phyloP scores from a whole-genome alignment of 2,888 invertebrate species.

The Acrobasis repandana region DNA sequence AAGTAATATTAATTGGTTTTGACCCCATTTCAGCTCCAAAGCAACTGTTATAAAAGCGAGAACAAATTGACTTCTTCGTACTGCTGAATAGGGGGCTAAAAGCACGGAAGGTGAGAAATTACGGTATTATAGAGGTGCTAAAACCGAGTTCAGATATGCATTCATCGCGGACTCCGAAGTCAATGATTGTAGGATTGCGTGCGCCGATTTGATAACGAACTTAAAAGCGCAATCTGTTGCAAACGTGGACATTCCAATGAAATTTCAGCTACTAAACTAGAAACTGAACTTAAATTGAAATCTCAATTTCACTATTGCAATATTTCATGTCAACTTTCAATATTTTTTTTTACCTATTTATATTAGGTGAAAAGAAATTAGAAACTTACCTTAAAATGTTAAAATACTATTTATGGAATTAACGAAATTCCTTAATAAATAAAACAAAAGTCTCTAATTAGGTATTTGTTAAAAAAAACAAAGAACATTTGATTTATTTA shows the following conservation, averaged over 20 bases:
- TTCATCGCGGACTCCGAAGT: slow-evolving; percentile 48
- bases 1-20: neutral
- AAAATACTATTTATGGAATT: no score
- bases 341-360: no score
- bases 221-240: slow-evolving; percentile 58
- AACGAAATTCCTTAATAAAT: no score
- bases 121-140: slow-evolving; percentile 65
- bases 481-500: no score
- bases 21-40: slow-evolving; percentile 27
- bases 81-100: slow-evolving; percentile 40
- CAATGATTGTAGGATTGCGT: slow-evolving; percentile 73
- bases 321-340: no score
- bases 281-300: no score
- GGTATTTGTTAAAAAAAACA: no score
- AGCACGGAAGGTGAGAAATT: slow-evolving; percentile 49
- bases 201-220: slow-evolving; percentile 66
- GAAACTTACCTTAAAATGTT: no score
- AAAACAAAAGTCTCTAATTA: no score
- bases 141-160: slow-evolving; percentile 69
- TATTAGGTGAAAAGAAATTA: no score
- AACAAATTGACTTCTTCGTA: slow-evolving; percentile 46
- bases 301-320: no score
- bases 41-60: neutral
- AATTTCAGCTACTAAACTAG: neutral
- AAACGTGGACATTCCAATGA: slow-evolving; percentile 50